Evolutionary conservation across 2,113 vertebrate genomes (phyloP).

Genomic region (Platichthys flesus): DNA sequence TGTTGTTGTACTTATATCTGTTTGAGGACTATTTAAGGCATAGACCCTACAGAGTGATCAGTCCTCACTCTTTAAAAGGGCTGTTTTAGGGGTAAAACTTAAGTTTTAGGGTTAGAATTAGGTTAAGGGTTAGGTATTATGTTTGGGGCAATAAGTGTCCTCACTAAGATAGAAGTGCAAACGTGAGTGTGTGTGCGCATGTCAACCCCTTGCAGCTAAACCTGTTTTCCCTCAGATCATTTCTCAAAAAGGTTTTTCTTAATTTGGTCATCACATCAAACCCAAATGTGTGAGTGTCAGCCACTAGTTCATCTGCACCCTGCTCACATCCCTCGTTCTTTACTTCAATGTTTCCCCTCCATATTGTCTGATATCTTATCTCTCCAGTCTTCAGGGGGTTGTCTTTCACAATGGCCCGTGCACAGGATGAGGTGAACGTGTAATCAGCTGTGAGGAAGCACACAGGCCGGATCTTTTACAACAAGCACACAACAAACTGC

Average conservation of each 20-base stretch:
- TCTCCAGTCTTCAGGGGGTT: too few relatives aligned
- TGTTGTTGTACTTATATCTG: too few relatives aligned
- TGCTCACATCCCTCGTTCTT: neutral
- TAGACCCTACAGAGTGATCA: too few relatives aligned
- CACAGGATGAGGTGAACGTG: slow-evolving; percentile 62
- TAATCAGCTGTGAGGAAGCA: slow-evolving; percentile 35
- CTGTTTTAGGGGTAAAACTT: too few relatives aligned
- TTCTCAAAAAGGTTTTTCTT: slow-evolving; percentile 27
- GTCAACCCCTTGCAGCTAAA: slow-evolving; percentile 50
- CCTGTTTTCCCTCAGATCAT: slow-evolving; percentile 39
- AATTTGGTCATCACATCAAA: slow-evolving; percentile 52
- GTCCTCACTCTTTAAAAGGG: too few relatives aligned
- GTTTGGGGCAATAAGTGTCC: too few relatives aligned
- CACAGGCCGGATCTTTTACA: neutral
- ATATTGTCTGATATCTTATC: slow-evolving; percentile 43
- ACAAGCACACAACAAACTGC: neutral
- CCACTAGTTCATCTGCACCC: neutral
- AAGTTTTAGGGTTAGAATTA: too few relatives aligned
- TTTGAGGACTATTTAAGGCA: too few relatives aligned
- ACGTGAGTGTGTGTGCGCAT: slow-evolving; percentile 17
- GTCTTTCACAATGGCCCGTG: slow-evolving; percentile 55
- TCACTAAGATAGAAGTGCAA: too few relatives aligned
- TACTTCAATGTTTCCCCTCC: slow-evolving; percentile 5
- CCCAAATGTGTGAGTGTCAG: neutral
- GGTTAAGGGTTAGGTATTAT: too few relatives aligned